Evolutionary conservation across 2,113 vertebrate species (phyloP).

Genomic region (Mustelus asterias): DNA sequence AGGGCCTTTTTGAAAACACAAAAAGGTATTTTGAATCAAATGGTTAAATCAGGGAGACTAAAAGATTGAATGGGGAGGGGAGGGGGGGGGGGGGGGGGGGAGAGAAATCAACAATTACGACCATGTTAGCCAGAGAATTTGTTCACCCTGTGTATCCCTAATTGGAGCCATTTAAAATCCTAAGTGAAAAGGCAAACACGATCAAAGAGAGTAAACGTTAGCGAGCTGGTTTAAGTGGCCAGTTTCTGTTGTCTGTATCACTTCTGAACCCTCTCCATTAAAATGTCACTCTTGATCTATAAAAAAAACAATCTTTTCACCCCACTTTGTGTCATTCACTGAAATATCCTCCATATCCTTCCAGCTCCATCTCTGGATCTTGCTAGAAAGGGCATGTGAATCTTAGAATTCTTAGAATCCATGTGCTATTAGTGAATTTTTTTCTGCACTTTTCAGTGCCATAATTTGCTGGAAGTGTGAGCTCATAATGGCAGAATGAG

Average conservation of each 20-base stretch:
- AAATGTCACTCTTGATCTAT: not conserved
- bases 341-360: not conserved
- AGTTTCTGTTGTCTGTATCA: not conserved
- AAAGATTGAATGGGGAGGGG: not conserved
- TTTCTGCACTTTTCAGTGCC: not conserved
- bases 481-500: not conserved
- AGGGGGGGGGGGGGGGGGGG: too few relatives aligned
- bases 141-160: not conserved
- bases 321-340: not conserved
- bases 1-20: not conserved
- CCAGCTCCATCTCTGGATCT: not conserved
- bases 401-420: too few relatives aligned
- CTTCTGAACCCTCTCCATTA: not conserved
- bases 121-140: not conserved
- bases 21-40: not conserved
- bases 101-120: not conserved
- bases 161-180: not conserved
- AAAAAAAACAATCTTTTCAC: not conserved
- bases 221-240: not conserved
- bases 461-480: not conserved
- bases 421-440: too few relatives aligned
- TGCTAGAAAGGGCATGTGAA: not conserved
- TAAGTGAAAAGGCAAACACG: not conserved
- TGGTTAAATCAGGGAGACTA: not conserved
- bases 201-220: not conserved